These are phyloP conservation scores for Amblyjoppa proteus DNA, from an alignment of 2,888 invertebrate genomes.

Conservation along the genomic window DNA sequence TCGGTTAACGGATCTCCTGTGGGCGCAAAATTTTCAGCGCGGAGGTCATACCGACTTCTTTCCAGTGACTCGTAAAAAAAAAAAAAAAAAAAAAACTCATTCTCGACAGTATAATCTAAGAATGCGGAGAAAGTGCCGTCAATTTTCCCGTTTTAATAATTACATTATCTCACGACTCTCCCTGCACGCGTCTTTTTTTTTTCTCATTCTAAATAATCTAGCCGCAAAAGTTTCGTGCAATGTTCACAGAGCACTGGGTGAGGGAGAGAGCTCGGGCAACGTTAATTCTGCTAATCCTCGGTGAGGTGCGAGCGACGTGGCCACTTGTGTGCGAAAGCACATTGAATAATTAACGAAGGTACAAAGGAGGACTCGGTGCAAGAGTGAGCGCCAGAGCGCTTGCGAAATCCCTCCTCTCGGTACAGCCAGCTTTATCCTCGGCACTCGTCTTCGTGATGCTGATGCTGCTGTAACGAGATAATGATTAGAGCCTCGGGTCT, in stretches of 20 bases:
- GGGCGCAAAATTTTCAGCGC: slow-evolving; percentile 1
- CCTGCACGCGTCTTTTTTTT: not conserved
- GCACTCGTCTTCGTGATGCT: slow-evolving; percentile 5
- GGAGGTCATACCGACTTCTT: not conserved
- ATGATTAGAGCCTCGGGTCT: slow-evolving; percentile 35
- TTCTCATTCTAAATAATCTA: slow-evolving; percentile 1
- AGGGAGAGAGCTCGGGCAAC: not conserved
- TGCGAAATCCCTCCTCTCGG: slow-evolving; percentile 16
- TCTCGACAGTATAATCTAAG: not conserved
- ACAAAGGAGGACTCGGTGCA: slow-evolving; percentile 26
- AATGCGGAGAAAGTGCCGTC: not conserved
- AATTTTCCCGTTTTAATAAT: not conserved
- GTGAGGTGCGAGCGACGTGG: not conserved
- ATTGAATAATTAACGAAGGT: slow-evolving; percentile 54
- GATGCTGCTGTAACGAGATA: slow-evolving; percentile 25
- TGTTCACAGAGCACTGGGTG: not conserved
- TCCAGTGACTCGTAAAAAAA: too few relatives aligned
- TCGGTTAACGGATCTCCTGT: slow-evolving; percentile 42
- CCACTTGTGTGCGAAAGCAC: slow-evolving; percentile 14
- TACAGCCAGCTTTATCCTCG: not conserved
- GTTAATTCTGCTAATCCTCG: slow-evolving; percentile 31
- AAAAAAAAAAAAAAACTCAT: not conserved
- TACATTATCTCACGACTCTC: not conserved
- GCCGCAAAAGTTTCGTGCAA: not conserved
- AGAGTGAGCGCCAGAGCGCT: slow-evolving; percentile 10